Evolutionary conservation across 1,140 invertebrate genomes (phyloP).

Genomic region (Macrotrachela quadricornifera): DNA sequence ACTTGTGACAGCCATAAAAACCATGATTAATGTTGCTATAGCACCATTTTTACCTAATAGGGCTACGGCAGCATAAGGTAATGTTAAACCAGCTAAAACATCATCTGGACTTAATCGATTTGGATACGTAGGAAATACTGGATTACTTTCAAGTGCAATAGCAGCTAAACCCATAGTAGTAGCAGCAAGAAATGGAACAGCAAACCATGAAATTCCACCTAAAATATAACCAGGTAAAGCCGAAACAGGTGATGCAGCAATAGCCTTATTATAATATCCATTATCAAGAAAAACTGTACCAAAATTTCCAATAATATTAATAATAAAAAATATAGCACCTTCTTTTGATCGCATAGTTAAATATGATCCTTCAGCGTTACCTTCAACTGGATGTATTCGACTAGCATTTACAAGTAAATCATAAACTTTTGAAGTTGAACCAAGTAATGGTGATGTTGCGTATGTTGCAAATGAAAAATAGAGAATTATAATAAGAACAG

Average conservation of each 20-base stretch:
- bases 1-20: constrained; percentile 30
- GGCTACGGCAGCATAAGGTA: constrained; percentile 21
- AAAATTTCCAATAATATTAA: constrained; percentile 27
- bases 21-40: constrained; percentile 22
- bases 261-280: constrained; percentile 32
- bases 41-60: constrained; percentile 22
- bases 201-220: constrained; percentile 30
- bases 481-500: no score
- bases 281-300: constrained; percentile 32
- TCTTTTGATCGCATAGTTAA: constrained; percentile 22
- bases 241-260: no score
- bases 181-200: constrained; percentile 27
- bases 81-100: constrained; percentile 27
- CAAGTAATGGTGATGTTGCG: no score
- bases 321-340: constrained; percentile 28
- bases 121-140: no score
- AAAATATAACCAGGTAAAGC: constrained; percentile 28
- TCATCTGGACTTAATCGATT: no score
- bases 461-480: no score
- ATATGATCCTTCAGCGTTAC: constrained; percentile 19
- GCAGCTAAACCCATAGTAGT: constrained; percentile 30
- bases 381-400: background rate
- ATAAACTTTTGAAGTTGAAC: background rate
- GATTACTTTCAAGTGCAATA: no score
- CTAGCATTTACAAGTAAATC: background rate